phyloP scores from a whole-genome alignment of 2,797 vertebrate species.

The Micrastur ruficollis region DNA sequence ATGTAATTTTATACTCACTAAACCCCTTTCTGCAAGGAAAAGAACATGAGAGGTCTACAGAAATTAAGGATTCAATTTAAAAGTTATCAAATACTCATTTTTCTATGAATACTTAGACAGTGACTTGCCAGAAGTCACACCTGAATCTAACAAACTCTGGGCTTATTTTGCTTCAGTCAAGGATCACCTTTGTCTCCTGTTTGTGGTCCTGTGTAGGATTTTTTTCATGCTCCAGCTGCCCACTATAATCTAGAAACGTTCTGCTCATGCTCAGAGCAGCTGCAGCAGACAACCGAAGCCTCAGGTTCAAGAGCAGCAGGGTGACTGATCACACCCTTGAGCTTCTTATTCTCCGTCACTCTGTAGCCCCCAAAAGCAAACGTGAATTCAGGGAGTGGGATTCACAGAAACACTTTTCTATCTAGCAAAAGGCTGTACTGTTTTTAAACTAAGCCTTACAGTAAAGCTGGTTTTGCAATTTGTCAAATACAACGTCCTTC shows the following conservation, averaged over 20 bases:
- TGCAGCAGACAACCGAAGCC: not conserved
- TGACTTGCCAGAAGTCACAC: not conserved
- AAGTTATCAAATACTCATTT: slow-evolving; percentile 9
- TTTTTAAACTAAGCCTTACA: accelerated
- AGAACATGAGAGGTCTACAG: not conserved
- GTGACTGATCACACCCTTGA: not conserved
- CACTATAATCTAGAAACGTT: not conserved
- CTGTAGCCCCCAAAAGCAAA: not conserved
- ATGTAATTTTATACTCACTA: not conserved
- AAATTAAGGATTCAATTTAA: not conserved
- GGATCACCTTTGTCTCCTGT: not conserved
- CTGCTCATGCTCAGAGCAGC: not conserved
- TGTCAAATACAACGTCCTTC: not conserved
- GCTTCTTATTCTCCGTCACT: not conserved
- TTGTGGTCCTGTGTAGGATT: not conserved
- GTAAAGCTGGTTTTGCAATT: not conserved
- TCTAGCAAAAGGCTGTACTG: not conserved
- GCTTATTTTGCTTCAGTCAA: not conserved
- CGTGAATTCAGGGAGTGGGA: accelerated
- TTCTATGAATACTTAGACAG: not conserved
- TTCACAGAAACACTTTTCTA: not conserved
- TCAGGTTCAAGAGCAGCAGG: not conserved
- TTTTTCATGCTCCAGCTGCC: not conserved
- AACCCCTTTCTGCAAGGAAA: not conserved
- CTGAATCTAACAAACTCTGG: not conserved